phyloP scores from a whole-genome alignment of 2,888 invertebrate species.

The Trichacis sp. region DNA sequence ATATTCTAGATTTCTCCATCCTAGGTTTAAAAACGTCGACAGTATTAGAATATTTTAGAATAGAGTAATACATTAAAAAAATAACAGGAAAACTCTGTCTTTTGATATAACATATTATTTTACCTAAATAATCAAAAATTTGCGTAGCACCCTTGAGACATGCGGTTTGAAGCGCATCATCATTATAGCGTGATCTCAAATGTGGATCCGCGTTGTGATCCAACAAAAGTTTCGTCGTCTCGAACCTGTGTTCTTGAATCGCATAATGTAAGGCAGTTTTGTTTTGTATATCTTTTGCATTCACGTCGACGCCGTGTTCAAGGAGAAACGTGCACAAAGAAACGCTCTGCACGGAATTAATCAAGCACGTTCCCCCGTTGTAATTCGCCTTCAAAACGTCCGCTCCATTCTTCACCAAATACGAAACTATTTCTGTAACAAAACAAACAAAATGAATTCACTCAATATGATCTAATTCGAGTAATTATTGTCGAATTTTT shows the following conservation, averaged over 20 bases:
- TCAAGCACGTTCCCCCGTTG: slow-evolving; percentile 93
- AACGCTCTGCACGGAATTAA: slow-evolving; percentile 91
- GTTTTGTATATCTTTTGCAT: slow-evolving; percentile 89
- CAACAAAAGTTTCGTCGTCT: slow-evolving; percentile 85
- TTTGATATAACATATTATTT: too few species aligned
- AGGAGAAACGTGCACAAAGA: slow-evolving; percentile 85
- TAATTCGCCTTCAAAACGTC: slow-evolving; percentile 87
- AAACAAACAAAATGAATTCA: too few species aligned
- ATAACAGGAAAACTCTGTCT: too few species aligned
- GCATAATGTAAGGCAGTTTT: slow-evolving; percentile 95
- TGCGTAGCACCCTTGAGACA: slow-evolving; percentile 83
- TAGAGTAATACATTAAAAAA: too few species aligned
- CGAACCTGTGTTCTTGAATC: slow-evolving; percentile 85
- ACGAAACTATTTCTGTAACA: slow-evolving; percentile 72
- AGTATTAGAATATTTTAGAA: too few species aligned
- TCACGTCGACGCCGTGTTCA: slow-evolving; percentile 83
- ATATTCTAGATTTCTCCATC: too few species aligned
- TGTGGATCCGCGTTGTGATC: slow-evolving; percentile 84
- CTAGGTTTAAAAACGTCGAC: too few species aligned
- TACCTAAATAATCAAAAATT: slow-evolving; percentile 79
- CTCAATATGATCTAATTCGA: too few species aligned
- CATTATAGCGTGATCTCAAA: slow-evolving; percentile 83
- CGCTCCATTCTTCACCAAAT: slow-evolving; percentile 83
- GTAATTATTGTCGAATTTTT: too few species aligned
- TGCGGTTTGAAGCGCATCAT: slow-evolving; percentile 90